A percentile compares a stretch with the other conserved stretches of the same genome.
Evolutionary conservation across 2,888 invertebrate genomes (phyloP).

Genomic region (Noctuana brunneofusca): DNA sequence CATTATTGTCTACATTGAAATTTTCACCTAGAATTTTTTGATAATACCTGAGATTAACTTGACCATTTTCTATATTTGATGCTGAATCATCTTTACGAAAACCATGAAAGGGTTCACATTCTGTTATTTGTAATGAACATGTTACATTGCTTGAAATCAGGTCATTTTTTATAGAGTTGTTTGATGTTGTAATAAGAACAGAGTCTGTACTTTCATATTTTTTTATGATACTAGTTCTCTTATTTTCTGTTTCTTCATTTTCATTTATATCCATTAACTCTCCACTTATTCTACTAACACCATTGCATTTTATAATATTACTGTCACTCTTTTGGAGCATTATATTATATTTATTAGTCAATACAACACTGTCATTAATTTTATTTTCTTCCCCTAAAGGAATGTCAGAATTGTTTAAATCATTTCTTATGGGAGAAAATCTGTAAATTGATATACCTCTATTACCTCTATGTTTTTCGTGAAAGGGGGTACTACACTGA

Average conservation of each 20-base stretch:
- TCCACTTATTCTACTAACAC: background rate
- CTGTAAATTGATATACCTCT: conserved; percentile 69
- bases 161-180: conserved; percentile 2
- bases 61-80: conserved; percentile 26
- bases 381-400: conserved; percentile 43
- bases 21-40: conserved; percentile 26
- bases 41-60: conserved; percentile 8
- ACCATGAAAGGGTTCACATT: conserved; percentile 56
- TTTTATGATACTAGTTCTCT: background rate
- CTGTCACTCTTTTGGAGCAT: background rate
- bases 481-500: conserved; percentile 75
- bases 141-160: conserved; percentile 38
- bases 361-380: conserved; percentile 20
- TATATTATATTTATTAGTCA: conserved; percentile 1
- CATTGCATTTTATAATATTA: background rate
- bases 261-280: background rate
- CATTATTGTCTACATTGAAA: conserved; percentile 18
- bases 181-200: background rate
- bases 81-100: conserved; percentile 44
- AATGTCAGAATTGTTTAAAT: conserved; percentile 46
- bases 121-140: conserved; percentile 50
- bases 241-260: background rate
- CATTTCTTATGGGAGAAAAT: conserved; percentile 65
- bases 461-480: conserved; percentile 64
- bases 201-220: background rate